Percentiles rank a stretch among this genome's conserved stretches.
Conservation (phyloP, 2,113 vertebrate species). For the Toxotes jaculatrix region DNA sequence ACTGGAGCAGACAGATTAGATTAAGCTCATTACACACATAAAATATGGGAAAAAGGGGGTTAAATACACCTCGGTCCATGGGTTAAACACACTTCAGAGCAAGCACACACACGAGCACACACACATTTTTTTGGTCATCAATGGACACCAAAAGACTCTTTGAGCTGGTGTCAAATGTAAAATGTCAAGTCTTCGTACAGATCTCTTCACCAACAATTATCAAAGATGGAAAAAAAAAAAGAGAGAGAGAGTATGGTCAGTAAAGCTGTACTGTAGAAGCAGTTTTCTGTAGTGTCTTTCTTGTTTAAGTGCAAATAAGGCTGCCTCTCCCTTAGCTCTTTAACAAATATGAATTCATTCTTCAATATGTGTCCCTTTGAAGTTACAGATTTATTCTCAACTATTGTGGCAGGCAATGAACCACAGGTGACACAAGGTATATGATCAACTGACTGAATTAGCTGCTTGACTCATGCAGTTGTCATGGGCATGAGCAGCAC, state of each 20-base stretch:
- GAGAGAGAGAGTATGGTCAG: neutral
- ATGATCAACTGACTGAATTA: slow-evolving; percentile 2
- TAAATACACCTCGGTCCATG: slow-evolving; percentile 46
- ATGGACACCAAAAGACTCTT: slow-evolving; percentile 20
- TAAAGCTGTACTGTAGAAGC: slow-evolving; percentile 17
- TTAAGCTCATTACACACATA: slow-evolving; percentile 76
- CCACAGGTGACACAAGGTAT: slow-evolving; percentile 19
- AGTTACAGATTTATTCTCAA: neutral
- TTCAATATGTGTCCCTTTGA: slow-evolving; percentile 33
- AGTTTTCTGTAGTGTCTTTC: slow-evolving; percentile 58
- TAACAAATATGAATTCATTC: slow-evolving; percentile 14
- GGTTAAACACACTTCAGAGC: slow-evolving; percentile 58
- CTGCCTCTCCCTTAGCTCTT: neutral
- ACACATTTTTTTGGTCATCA: slow-evolving; percentile 48
- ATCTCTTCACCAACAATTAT: slow-evolving; percentile 11
- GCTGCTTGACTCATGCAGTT: slow-evolving; percentile 45
- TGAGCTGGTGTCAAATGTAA: slow-evolving; percentile 35
- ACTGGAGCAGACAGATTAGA: slow-evolving; percentile 82
- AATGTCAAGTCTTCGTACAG: slow-evolving; percentile 12
- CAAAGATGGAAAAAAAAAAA: neutral
- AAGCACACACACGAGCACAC: slow-evolving; percentile 10
- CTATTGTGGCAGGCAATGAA: slow-evolving; percentile 2
- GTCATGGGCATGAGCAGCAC: slow-evolving; percentile 30
- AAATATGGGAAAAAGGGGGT: slow-evolving; percentile 63
- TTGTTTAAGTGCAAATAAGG: slow-evolving; percentile 58